phyloP scores from a whole-genome alignment of 2,113 vertebrate species.

The Bombycilla garrulus region DNA sequence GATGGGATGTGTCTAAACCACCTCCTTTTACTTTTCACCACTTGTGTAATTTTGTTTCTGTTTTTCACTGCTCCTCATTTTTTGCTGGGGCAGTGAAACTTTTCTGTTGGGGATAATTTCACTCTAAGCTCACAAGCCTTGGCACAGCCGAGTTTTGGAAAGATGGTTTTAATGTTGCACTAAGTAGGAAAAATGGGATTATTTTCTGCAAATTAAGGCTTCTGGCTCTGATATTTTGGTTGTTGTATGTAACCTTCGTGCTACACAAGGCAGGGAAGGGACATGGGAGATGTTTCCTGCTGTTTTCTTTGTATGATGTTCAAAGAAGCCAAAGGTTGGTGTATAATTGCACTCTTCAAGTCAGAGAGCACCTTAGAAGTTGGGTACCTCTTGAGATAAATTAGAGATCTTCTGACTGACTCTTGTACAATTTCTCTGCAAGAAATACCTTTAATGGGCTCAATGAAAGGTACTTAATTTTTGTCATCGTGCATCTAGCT shows the following conservation, averaged over 20 bases:
- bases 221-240: not conserved
- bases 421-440: not conserved
- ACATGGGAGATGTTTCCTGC: not conserved
- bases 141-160: not conserved
- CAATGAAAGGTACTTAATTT: not conserved
- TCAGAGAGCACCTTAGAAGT: constrained; percentile 11
- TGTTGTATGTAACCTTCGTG: not conserved
- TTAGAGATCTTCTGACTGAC: not conserved
- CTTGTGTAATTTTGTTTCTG: not conserved
- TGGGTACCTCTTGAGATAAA: not conserved
- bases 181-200: not conserved
- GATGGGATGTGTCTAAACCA: not conserved
- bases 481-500: not conserved
- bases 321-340: not conserved
- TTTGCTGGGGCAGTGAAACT: not conserved
- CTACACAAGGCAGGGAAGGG: not conserved
- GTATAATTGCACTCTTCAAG: not conserved
- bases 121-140: not conserved
- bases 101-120: not conserved
- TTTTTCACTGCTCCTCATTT: not conserved
- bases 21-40: constrained; percentile 35
- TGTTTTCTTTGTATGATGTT: not conserved
- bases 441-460: not conserved
- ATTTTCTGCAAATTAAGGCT: not conserved
- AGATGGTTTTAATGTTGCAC: not conserved